Evolutionary conservation across 1,140 invertebrate species (phyloP).

Genomic region (Lepidotrigona ventralis): DNA sequence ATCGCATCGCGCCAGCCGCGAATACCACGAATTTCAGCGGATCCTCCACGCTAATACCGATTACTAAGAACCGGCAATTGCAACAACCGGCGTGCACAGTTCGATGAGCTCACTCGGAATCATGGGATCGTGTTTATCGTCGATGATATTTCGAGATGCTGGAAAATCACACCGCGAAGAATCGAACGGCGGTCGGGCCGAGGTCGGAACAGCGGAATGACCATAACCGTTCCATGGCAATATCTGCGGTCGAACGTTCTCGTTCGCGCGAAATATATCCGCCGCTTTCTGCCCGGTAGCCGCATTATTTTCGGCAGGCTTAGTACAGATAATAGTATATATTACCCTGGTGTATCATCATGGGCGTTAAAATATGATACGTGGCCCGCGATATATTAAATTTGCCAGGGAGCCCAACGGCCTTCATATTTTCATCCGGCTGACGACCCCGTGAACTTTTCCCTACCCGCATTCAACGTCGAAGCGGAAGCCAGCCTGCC

Average conservation of each 20-base stretch:
- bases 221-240: background rate
- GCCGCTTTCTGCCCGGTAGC: background rate
- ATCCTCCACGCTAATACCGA: background rate
- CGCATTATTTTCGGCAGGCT: conserved; percentile 31
- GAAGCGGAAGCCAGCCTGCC: conserved; percentile 25
- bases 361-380: conserved; percentile 42
- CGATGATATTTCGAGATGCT: background rate
- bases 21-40: background rate
- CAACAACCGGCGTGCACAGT: background rate
- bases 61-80: background rate
- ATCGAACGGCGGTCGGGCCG: background rate
- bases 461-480: conserved; percentile 32
- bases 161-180: background rate
- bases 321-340: conserved; percentile 10
- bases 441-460: conserved; percentile 50
- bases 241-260: conserved; percentile 15
- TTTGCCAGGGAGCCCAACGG: conserved; percentile 67
- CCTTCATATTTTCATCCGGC: conserved; percentile 69
- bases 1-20: background rate
- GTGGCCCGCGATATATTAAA: conserved; percentile 38
- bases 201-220: background rate
- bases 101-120: background rate
- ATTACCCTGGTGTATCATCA: conserved; percentile 33
- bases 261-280: background rate
- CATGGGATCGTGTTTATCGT: background rate